Conservation (phyloP, 1,140 invertebrate species). For the Mamestra configurata region DNA sequence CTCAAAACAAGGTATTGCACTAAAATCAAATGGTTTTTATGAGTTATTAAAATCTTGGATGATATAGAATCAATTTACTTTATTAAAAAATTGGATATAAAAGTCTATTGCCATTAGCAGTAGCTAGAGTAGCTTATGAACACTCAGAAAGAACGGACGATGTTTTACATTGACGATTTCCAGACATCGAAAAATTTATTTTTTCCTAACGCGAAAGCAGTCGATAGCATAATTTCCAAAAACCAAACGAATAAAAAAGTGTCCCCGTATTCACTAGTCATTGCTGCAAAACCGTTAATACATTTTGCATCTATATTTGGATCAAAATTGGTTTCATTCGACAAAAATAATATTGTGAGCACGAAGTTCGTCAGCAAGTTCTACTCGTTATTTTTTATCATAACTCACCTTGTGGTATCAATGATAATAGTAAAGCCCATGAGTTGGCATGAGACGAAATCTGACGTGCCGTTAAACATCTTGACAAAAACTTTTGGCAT, state of each 20-base stretch:
- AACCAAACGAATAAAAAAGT: constrained; percentile 33
- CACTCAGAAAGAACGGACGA: not conserved
- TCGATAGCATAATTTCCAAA: not conserved
- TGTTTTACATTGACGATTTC: constrained; percentile 45
- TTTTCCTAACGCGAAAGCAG: not conserved
- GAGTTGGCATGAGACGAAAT: constrained; percentile 62
- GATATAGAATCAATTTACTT: not conserved
- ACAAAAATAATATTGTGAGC: constrained; percentile 55
- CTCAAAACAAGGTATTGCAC: not conserved
- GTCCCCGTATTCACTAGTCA: constrained; percentile 57
- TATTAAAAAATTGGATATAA: not conserved
- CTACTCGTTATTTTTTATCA: constrained; percentile 63
- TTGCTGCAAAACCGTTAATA: constrained; percentile 68
- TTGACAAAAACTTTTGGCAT: constrained; percentile 66
- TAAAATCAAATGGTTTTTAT: not conserved
- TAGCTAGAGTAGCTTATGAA: not conserved
- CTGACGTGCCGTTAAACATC: constrained; percentile 71
- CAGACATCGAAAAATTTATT: not conserved
- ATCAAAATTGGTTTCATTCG: constrained; percentile 63
- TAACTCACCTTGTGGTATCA: constrained; percentile 3
- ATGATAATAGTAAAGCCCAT: constrained; percentile 55
- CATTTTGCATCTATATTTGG: constrained; percentile 69
- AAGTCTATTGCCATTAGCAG: not conserved
- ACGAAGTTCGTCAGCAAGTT: constrained; percentile 60
- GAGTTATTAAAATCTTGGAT: not conserved